Evolutionary conservation across 2,888 invertebrate species (phyloP).

Genomic region (Eristalinus sepulchralis): DNA sequence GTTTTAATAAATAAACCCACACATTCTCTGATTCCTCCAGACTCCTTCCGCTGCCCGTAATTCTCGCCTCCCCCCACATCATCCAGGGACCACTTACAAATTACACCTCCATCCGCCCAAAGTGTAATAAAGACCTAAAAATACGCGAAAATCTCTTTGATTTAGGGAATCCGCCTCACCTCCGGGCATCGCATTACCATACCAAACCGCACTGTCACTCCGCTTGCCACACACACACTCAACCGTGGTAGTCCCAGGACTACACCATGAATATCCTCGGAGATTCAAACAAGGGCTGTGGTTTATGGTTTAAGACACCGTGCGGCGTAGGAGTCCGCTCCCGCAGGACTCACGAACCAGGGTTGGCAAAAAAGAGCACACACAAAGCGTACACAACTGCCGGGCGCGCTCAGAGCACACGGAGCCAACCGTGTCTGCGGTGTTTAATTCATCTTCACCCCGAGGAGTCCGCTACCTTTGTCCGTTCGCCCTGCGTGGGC

Average conservation of each 20-base stretch:
- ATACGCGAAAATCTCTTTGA: constrained; percentile 6
- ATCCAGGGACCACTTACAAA: not conserved
- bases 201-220: not conserved
- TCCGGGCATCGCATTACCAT: not conserved
- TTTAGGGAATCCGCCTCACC: constrained; percentile 1
- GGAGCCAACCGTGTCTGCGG: constrained; percentile 11
- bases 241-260: constrained; percentile 3
- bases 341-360: not conserved
- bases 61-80: not conserved
- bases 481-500: not conserved
- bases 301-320: constrained; percentile 43
- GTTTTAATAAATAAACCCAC: not conserved
- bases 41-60: not conserved
- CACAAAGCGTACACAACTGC: not conserved
- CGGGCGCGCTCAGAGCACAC: not conserved
- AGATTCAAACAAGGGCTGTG: constrained; percentile 46
- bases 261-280: not conserved
- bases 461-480: not conserved
- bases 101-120: not conserved
- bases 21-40: not conserved
- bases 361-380: not conserved
- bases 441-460: constrained; percentile 20
- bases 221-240: not conserved
- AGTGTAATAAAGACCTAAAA: constrained; percentile 11
- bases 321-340: constrained; percentile 5